Evolutionary conservation across 2,797 vertebrate genomes (phyloP), one percentile per base, ranked within the genome.

Genomic region (Gymnoscopelus microlampas): DNA sequence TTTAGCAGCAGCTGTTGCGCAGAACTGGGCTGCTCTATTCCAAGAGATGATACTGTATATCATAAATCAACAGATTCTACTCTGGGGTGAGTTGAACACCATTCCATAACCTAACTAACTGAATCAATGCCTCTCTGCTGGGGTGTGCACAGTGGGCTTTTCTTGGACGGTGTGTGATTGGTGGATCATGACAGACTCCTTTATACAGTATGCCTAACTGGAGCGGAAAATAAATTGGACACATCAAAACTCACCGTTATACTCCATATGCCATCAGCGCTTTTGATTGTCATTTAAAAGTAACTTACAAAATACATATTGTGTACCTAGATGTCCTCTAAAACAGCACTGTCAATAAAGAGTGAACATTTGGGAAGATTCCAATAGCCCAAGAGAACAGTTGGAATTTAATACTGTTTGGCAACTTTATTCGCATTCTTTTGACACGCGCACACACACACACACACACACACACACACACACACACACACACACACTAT

Each of bases 21-120:
- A 15, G 61, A n/a, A n/a, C 19, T 29, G 49, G 11, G 19, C 53
- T 19, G 19, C 29, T 50, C n/a, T 35, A n/a, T 55, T 56, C 10
- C 60, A 70, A 9, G 23, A 50, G 60, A 51, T 63, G 23, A 63
- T 8, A 35, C n/a, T n/a, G n/a, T n/a, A n/a, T 15, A 48, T 11
- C 44, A 63, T 63, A 58, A 70, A 70, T 48, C 47, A 56, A 10
- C 26, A 13, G 47, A 63, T 63, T 44, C 39, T 11, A 49, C 23
- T 35, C 12, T 56, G 32, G 56, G 26, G 12, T 58, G 56, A 32
- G 26, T 13, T 32, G 56, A 14, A 35, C 14, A 35, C 13, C 32
- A 32, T 14, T 6, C 29, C 26, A 5, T 14, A 57, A n/a, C n/a
- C 29, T 35, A 12, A 14, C 14, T 58, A n/a, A n/a, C n/a, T n/a